Evolutionary conservation across 2,797 vertebrate species (phyloP).

Genomic region (Cyclopterus lumpus): DNA sequence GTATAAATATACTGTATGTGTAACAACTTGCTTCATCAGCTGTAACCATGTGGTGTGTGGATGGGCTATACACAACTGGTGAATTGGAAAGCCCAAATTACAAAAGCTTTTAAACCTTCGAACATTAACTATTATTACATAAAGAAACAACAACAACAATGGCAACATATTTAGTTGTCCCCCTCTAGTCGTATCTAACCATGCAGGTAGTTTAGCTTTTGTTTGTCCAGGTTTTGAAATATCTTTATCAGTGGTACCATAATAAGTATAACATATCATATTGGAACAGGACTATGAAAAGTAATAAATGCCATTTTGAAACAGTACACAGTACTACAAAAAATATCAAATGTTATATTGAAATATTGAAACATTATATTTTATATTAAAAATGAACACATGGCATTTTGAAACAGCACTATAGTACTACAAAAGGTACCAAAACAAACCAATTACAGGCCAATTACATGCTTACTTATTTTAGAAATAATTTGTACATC

Average conservation of each 20-base stretch:
- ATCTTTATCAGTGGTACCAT: not conserved
- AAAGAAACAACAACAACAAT: not conserved
- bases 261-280: not conserved
- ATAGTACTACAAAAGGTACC: not conserved
- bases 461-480: not conserved
- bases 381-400: not conserved
- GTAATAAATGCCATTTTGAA: no score
- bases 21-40: not conserved
- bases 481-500: not conserved
- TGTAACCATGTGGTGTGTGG: not conserved
- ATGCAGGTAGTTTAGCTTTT: not conserved
- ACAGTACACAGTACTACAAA: no score
- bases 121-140: not conserved
- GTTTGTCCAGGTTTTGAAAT: not conserved
- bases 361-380: not conserved
- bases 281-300: no score
- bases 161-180: not conserved
- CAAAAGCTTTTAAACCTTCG: not conserved
- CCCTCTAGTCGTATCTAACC: not conserved
- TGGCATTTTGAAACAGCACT: not conserved
- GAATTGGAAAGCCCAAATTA: not conserved
- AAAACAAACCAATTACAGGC: not conserved
- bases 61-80: not conserved
- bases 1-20: not conserved
- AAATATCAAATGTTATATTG: not conserved